These are phyloP conservation scores for Neodiprion lecontei DNA, from an alignment of 1,140 invertebrate genomes.

Conservation along the genomic window DNA sequence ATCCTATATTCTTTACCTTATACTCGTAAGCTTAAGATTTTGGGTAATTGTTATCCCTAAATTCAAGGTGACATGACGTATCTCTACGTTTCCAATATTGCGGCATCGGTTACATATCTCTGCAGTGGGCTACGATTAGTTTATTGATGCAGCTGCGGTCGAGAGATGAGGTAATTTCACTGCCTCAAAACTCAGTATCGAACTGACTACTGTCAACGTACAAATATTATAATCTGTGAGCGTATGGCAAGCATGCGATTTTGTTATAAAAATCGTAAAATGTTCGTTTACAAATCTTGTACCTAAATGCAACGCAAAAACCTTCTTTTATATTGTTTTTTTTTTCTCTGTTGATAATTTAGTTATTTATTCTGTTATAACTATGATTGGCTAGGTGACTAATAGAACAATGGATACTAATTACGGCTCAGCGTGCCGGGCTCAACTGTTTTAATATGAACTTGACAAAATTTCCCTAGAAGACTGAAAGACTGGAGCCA, in stretches of 20 bases:
- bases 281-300: neutral
- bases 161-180: too few species aligned
- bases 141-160: too few species aligned
- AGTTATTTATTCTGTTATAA: slow-evolving; percentile 10
- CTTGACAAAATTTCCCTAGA: slow-evolving; percentile 44
- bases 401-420: neutral
- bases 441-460: neutral
- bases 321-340: slow-evolving; percentile 7
- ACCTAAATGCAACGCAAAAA: neutral
- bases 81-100: neutral
- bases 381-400: neutral
- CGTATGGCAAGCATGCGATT: too few species aligned
- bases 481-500: slow-evolving; percentile 59
- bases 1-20: slow-evolving; percentile 33
- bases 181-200: too few species aligned
- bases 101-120: neutral
- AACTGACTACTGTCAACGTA: too few species aligned
- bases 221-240: too few species aligned
- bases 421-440: neutral
- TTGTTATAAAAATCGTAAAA: too few species aligned
- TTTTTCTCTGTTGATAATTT: slow-evolving; percentile 7
- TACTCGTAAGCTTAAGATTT: neutral
- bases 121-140: neutral
- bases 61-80: neutral
- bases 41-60: too few species aligned